Base-by-base conservation (phyloP, 2,113 vertebrate genomes). In the Lates calcarifer region DNA sequence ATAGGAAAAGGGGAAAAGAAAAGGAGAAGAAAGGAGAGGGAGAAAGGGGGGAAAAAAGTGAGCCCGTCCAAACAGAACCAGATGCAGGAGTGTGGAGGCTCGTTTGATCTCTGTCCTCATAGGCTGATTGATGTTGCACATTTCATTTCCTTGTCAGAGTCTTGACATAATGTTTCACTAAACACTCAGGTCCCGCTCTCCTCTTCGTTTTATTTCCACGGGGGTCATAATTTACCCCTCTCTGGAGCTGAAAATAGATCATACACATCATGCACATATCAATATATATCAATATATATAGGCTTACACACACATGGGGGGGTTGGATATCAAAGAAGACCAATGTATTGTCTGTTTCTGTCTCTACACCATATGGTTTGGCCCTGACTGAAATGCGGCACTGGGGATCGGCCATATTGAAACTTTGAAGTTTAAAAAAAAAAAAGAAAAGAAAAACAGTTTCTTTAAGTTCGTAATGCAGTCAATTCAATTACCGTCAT, bases 151-250 rank as follows among this genome's bases (percentile, higher is more conserved):
- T 94, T 92, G 90, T 94, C 95, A 90, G 82, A 89, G 87, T 91
- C 91, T 87, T 96, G 95, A 96, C 94, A 94, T 94, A 92, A 94
- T 82, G 93, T 93, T 90, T 94, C 93, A 77, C 94, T 94, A 95
- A 94, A 95, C 93, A 91, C 93, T 93, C 89, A 82, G 84, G 79
- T 85, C 85, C 85, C 51, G 75, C 90, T 88, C 78, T 92, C 85
- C 68, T 90, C 90, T 92, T 87, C 77, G 80, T 86, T 91, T 83
- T 83, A 74, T 84, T 92, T 92, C 86, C 87, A 81, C 43, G 33
- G 85, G 78, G 88, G 84, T 90, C 90, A 71, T 91, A 84, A 92
- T 93, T 90, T 92, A 93, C 87, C 90, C 85, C 90, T 88, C 14
- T 86, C 77, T 84, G 76, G 69, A 78, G 87, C 65, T 71, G 66